Percentiles rank a stretch among this genome's conserved stretches.
phyloP scores from a whole-genome alignment of 2,113 vertebrate genomes.

The Bos taurus region DNA sequence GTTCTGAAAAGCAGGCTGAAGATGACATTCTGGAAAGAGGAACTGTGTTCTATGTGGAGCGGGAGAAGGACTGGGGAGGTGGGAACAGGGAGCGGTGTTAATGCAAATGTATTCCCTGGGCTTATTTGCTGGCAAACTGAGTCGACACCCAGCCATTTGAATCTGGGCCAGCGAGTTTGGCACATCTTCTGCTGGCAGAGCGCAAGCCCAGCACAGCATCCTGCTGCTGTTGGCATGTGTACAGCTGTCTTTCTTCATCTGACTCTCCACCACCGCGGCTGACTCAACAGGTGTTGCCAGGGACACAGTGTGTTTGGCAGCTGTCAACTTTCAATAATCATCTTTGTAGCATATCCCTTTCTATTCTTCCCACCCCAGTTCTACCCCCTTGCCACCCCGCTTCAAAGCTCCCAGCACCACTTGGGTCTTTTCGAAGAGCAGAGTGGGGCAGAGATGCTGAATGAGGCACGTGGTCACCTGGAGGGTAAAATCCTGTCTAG shows the following conservation, averaged over 20 bases:
- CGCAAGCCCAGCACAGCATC: conserved; percentile 77
- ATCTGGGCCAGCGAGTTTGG: conserved; percentile 81
- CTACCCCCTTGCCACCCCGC: background rate
- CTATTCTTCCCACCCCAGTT: conserved; percentile 9
- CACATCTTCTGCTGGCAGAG: conserved; percentile 82
- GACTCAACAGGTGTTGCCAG: conserved; percentile 87
- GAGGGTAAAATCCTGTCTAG: conserved; percentile 19
- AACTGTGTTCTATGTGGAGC: background rate
- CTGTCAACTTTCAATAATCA: conserved; percentile 77
- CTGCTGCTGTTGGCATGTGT: conserved; percentile 82
- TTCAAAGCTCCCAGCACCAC: conserved; percentile 3
- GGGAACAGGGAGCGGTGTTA: conserved; percentile 62
- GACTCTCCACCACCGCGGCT: conserved; percentile 73
- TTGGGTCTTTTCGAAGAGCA: conserved; percentile 54
- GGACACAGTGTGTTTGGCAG: conserved; percentile 81
- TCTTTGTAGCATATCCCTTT: conserved; percentile 74
- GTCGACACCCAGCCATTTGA: conserved; percentile 86
- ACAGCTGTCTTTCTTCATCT: conserved; percentile 85
- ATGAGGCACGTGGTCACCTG: conserved; percentile 46
- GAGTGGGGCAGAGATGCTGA: conserved; percentile 50
- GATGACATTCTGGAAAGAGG: conserved; percentile 58
- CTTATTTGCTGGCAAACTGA: conserved; percentile 78
- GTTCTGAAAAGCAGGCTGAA: conserved; percentile 62
- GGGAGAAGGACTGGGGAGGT: background rate
- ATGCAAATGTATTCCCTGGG: conserved; percentile 79